Evolutionary conservation across 2,888 invertebrate genomes (phyloP), one percentile per base, ranked within the genome.

Genomic region (Tortrix viridana): DNA sequence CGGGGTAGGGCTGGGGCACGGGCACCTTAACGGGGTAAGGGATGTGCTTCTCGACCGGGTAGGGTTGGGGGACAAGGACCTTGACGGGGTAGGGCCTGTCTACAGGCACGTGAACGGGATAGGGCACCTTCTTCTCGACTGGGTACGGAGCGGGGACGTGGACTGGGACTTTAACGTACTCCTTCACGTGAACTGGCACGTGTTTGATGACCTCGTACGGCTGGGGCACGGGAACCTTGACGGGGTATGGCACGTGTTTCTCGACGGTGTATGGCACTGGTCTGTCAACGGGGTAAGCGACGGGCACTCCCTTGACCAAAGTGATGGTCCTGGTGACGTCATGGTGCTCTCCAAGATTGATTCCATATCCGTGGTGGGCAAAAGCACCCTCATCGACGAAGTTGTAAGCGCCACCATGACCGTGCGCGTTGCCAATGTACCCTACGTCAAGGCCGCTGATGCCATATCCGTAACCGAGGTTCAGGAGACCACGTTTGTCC

Each of bases 401-500:
- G 74, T 91, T 84, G 79, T 94, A 89, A 20, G 94, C 94, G 48
- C 93, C 93, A 53, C 93, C 93, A 58, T 86, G 59, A 6, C 93
- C 94, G 67, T 94, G 93, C 37, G 94, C 94, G 76, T 82, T 85
- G 58, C 95, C 95, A 73, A 95, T 91, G 81, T 95, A 95, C 54
- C 96, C 96, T 69, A 96, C 86, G 79, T 96, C 96, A 69, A 95
- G 94, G 71, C 96, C 96, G 75, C 95, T 94, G 79, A 94, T 93
- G 65, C 96, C 96, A 84, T 96, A 96, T 59, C 96, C 96, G 75
- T 96, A 96, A 73, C 96, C 96, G 80, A 96, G 93, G 81, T 95
- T 94, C 65, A 96, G 92, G 74, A 96, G 94, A 71, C 96, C 96
- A 73, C 96, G 95, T 88, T 97, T 96, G 89, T 96, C 96, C 84